Conservation (phyloP, 1,140 invertebrate genomes). For the Sitodiplosis mosellana region DNA sequence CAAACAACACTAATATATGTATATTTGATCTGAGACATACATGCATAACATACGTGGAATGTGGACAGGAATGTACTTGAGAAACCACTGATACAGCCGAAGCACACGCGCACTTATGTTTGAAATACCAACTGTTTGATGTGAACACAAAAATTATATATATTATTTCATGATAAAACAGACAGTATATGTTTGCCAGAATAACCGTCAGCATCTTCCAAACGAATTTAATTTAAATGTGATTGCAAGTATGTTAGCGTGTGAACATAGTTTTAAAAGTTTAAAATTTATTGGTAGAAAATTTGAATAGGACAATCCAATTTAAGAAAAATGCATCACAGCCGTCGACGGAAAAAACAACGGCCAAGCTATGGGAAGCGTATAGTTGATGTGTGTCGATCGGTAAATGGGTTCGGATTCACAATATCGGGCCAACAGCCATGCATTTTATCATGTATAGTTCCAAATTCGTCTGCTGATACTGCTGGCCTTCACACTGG, state of each 20-base stretch:
- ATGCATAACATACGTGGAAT: too few relatives aligned
- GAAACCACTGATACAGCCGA: too few relatives aligned
- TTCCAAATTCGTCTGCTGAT: constrained; percentile 65
- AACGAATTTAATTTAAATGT: too few relatives aligned
- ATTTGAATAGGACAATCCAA: neutral
- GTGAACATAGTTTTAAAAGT: neutral
- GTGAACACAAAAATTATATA: too few relatives aligned
- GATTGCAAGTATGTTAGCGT: neutral
- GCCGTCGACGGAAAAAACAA: constrained; percentile 21
- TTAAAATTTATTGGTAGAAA: neutral
- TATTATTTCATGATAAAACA: too few relatives aligned
- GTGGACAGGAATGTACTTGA: too few relatives aligned
- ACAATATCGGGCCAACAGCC: constrained; percentile 88
- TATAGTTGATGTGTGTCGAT: constrained; percentile 67
- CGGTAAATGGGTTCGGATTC: constrained; percentile 75
- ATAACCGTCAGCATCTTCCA: too few relatives aligned
- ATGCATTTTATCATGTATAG: constrained; percentile 75
- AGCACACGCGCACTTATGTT: too few relatives aligned
- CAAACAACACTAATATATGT: too few relatives aligned
- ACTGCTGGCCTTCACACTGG: constrained; percentile 70
- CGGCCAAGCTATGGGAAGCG: constrained; percentile 37
- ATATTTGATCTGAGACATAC: too few relatives aligned
- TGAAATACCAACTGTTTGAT: too few relatives aligned
- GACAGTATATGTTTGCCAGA: too few relatives aligned
- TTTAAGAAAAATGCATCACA: neutral